Base-by-base conservation (phyloP, 2,888 invertebrate species). In the Pomacea canaliculata region DNA sequence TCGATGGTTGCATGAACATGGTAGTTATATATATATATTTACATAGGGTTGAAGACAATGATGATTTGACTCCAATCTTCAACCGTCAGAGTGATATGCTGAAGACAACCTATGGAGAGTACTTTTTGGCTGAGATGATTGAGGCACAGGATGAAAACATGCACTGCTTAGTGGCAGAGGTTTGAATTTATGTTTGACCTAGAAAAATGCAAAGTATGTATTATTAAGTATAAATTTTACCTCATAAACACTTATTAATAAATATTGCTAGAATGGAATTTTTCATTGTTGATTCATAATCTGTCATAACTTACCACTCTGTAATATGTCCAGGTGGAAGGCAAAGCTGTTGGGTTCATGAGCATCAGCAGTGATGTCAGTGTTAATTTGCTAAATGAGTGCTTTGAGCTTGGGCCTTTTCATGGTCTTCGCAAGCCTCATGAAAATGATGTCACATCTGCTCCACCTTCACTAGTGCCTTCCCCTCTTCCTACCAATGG, bases 41-140 rank as follows among this genome's bases (percentile, higher is more conserved):
- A 81, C 79, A 19, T 80, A 91, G 90, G 70, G 90, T 91, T 18
- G 89, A 91, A 77, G 91, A 91, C 76, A 88, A 90, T 81, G 91
- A 91, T 87, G 91, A 91, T 72, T 80, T 91, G 76, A 88, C 89
- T 1, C 91, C 91, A n/a, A 88, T 91, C 65, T 91, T 91, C 78
- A 90, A 91, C 79, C 87, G 88, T 19, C 89, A 91, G 78, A 91
- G 88, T 78, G 87, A 88, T 77, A 88, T 89, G 85, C 81, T 91
- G 74, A 88, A 83, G 56, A 82, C 85, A 71, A 89, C 89, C 0
- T 91, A 91, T 79, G 91, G 91, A 12, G 89, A 91, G 65, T 91
- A 85, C 82, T 91, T 90, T 82, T 83, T 91, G 73, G 90, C 91
- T 51, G 91, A 91, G 79, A 82, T 91, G 37, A 90, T 91, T 70